Evolutionary conservation across 1,140 invertebrate species (phyloP), one percentile per base, ranked within the genome.

Genomic region (Leptopilina boulardi): DNA sequence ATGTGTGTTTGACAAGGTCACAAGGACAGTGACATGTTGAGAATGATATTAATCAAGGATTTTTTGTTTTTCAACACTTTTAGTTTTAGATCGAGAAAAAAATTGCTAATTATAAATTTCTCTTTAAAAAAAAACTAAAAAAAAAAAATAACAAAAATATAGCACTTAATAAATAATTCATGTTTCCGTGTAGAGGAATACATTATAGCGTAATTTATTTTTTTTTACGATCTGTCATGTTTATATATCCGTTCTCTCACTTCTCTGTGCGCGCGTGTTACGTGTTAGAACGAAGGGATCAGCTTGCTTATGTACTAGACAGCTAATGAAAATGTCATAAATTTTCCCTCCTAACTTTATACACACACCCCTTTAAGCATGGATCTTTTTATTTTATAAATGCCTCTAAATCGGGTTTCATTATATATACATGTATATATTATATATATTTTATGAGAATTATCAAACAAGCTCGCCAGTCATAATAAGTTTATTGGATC

Each of bases 171-270:
- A 66, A 66, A 66, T 66, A 30, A 66, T 66, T 66, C 26, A 66
- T 66, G 26, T n/a, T 34, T 0, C 23, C 59, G 59, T 66, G 59
- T 30, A 30, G 11, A 66, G 23, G 59, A 30, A 66, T 66, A 13
- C 23, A 66, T 66, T 30, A 15, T 30, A 26, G 11, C 5, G 15
- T 13, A 34, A 30, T 66, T 66, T 66, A 66, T n/a, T 38, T 38
- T 66, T 66, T 34, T 66, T 66, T 66, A 66, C 59, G 59, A 66
- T 34, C 23, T 15, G 59, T 30, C 21, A 51, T 51, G 47, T 51
- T 66, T 66, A n/a, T 9, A 21, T 18, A 66, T 66, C 11, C 56
- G 11, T 66, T 30, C 11, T 21, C 18, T n/a, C n/a, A n/a, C 18
- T 21, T 56, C 0, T 66, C n/a, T 34, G 21, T 5, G 23, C 23